These are phyloP conservation scores for Plusia festucae DNA, from an alignment of 2,888 invertebrate genomes.

Conservation along the genomic window DNA sequence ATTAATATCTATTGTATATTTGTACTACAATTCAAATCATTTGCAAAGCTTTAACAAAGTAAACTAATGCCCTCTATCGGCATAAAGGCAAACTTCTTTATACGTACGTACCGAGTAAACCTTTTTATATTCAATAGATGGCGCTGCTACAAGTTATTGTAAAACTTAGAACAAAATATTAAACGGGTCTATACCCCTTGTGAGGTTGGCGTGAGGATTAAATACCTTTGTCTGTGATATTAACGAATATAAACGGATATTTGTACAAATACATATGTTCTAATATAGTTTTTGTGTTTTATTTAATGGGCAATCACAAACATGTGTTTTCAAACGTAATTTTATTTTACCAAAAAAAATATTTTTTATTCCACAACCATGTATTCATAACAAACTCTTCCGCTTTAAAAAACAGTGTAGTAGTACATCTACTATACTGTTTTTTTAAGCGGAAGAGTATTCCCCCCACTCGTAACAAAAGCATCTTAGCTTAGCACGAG, in stretches of 20 bases:
- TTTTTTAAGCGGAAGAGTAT: no score
- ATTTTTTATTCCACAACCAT: no score
- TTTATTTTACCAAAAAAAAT: no score
- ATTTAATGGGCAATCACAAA: not conserved
- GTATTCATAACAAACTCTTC: no score
- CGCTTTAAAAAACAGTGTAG: no score
- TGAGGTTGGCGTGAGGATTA: slow-evolving; percentile 28
- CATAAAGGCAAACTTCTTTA: slow-evolving; percentile 32
- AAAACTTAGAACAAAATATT: slow-evolving; percentile 18
- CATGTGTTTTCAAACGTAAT: no score
- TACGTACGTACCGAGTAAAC: slow-evolving; percentile 28
- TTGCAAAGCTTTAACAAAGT: not conserved
- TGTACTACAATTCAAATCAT: not conserved
- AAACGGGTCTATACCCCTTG: slow-evolving; percentile 44
- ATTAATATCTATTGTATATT: not conserved
- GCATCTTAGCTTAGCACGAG: no score
- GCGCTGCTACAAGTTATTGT: slow-evolving; percentile 41
- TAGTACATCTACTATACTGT: no score
- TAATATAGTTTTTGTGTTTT: slow-evolving; percentile 16
- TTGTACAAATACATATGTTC: slow-evolving; percentile 43
- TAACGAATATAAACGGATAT: slow-evolving; percentile 36
- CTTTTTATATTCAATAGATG: slow-evolving; percentile 46
- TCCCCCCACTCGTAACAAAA: no score
- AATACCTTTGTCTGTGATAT: slow-evolving; percentile 54
- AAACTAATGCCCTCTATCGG: slow-evolving; percentile 40